Percentiles rank a stretch among this genome's conserved stretches.
Conservation (phyloP, 2,797 vertebrate genomes). For the Nyctalus aviator region DNA sequence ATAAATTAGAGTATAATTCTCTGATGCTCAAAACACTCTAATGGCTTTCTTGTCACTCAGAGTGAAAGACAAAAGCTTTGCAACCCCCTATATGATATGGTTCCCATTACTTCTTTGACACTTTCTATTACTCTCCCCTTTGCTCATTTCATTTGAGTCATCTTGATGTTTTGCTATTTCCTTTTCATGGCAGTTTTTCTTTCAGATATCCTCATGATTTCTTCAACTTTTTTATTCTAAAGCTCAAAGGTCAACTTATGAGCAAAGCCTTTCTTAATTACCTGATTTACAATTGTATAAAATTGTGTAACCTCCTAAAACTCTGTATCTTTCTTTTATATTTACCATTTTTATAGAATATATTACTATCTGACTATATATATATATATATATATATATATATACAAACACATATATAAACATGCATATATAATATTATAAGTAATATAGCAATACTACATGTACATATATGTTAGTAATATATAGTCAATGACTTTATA, state of each 20-base stretch:
- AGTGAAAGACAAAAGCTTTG: slow-evolving; percentile 9
- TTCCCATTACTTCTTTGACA: background rate
- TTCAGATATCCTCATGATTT: background rate
- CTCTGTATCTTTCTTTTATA: background rate
- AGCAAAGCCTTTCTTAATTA: background rate
- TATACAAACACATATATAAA: too few species aligned
- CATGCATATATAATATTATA: background rate
- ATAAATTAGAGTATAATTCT: background rate
- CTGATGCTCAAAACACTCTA: background rate
- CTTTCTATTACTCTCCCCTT: background rate
- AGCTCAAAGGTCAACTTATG: background rate
- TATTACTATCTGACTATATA: background rate
- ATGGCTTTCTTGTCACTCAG: background rate
- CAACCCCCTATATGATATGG: background rate
- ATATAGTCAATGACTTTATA: background rate
- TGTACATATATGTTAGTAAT: background rate
- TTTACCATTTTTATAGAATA: background rate
- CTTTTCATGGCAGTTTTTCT: background rate
- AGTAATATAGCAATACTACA: background rate
- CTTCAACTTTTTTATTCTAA: slow-evolving; percentile 21
- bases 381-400: too few species aligned
- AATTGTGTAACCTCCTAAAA: background rate
- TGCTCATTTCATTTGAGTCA: background rate
- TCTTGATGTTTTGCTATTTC: background rate
- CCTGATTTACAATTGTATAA: background rate